Evolutionary conservation across 1,140 invertebrate species (phyloP), one percentile per base, ranked within the genome.

Genomic region (Drosophila paulistorum): DNA sequence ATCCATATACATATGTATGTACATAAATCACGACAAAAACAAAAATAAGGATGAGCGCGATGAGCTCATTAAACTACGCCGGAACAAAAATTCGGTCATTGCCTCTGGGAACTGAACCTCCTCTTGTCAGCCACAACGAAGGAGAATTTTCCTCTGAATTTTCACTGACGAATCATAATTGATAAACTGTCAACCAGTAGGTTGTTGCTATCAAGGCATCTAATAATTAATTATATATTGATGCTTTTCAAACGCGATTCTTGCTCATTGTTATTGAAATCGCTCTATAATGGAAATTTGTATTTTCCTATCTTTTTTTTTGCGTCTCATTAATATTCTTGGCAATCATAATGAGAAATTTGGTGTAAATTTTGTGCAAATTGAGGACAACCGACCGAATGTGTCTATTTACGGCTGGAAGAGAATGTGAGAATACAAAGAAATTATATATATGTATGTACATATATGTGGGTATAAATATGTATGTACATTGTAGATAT

Each of bases 1-100:
- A 23, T 23, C 11, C 23, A 26, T 14, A 17, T 17, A 17, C 17
- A 17, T 17, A 17, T 17, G 17, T 17, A 68, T 54, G 65, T 75
- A 73, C 51, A 76, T 76, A 76, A 76, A 76, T 75, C 72, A 75
- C 1, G 72, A 51, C 13, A 75, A 74, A 35, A 57, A 11, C 35
- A 37, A 57, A 48, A 17, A 48, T 14, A 48, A 48, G 20, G 33
- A 17, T 17, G 17, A 37, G 39, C 35, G 45, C 75, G 61, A 26
- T 60, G 35, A 77, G 65, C 74, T 63, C 75, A 77, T 77, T 77
- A 77, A 67, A 59, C 45, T 64, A 30, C 35, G 61, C 20, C 26
- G 41, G 45, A 20, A 30, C 30, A 7, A 30, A 64, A 64, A 64
- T 51, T 64, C 61, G 61, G 61, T 64, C 61, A 64, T 64, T 64